phyloP scores from a whole-genome alignment of 1,140 invertebrate species.

The Rhagoletis pomonella region DNA sequence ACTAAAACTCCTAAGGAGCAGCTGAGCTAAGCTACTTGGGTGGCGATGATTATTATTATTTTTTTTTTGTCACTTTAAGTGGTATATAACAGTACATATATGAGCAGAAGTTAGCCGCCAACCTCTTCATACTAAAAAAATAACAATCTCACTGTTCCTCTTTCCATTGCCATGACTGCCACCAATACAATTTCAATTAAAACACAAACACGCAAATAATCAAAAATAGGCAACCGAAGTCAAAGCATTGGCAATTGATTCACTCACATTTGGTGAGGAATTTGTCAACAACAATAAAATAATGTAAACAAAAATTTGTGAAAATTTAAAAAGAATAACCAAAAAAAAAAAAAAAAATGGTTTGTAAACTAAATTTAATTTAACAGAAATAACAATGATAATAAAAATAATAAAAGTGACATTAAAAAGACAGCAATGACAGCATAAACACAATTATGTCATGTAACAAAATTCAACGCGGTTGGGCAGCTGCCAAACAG shows the following conservation, averaged over 20 bases:
- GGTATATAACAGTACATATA: too few relatives aligned
- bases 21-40: background rate
- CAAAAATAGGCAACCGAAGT: background rate
- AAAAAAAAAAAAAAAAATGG: background rate
- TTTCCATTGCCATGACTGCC: background rate
- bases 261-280: background rate
- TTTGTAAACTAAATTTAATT: background rate
- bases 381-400: slow-evolving; percentile 13
- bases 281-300: background rate
- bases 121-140: too few relatives aligned
- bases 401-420: slow-evolving; percentile 44
- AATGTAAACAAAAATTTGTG: slow-evolving; percentile 15
- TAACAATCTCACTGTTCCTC: too few relatives aligned
- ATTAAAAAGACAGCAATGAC: slow-evolving; percentile 26
- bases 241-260: background rate
- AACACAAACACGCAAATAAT: background rate
- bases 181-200: background rate
- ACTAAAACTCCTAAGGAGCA: background rate
- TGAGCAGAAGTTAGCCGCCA: too few relatives aligned
- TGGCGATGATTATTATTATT: background rate
- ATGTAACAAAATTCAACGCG: slow-evolving; percentile 26
- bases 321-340: background rate
- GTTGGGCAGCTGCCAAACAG: background rate
- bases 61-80: too few relatives aligned
- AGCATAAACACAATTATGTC: slow-evolving; percentile 38